phyloP scores from a whole-genome alignment of 2,113 vertebrate species.

The Gallinago undulata region DNA sequence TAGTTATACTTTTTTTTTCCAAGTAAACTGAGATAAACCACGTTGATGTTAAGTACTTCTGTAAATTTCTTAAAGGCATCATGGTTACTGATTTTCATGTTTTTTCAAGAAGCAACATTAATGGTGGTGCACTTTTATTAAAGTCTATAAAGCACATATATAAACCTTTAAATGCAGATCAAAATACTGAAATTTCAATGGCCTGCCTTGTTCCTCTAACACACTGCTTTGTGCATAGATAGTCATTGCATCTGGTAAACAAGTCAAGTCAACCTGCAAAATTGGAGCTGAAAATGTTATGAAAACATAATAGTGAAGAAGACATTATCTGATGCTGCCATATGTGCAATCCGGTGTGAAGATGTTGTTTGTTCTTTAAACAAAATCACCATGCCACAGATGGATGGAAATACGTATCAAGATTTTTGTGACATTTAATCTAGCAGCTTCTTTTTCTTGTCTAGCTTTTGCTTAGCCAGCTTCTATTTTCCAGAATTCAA shows the following conservation, averaged over 20 bases:
- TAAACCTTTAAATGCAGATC: neutral
- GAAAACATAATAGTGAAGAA: neutral
- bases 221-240: neutral
- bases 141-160: neutral
- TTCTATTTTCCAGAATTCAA: neutral
- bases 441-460: neutral
- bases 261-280: neutral
- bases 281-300: neutral
- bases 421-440: neutral
- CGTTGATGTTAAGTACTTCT: neutral
- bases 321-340: neutral
- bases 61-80: neutral
- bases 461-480: neutral
- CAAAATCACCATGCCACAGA: neutral
- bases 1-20: neutral
- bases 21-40: neutral
- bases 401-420: rapidly evolving
- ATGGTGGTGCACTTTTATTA: neutral
- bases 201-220: neutral
- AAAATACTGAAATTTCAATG: neutral
- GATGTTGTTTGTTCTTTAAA: neutral
- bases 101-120: neutral
- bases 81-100: neutral
- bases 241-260: neutral
- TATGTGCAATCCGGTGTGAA: neutral